These are phyloP conservation scores for Anorthoa munda DNA, from an alignment of 2,888 invertebrate species.

Conservation along the genomic window DNA sequence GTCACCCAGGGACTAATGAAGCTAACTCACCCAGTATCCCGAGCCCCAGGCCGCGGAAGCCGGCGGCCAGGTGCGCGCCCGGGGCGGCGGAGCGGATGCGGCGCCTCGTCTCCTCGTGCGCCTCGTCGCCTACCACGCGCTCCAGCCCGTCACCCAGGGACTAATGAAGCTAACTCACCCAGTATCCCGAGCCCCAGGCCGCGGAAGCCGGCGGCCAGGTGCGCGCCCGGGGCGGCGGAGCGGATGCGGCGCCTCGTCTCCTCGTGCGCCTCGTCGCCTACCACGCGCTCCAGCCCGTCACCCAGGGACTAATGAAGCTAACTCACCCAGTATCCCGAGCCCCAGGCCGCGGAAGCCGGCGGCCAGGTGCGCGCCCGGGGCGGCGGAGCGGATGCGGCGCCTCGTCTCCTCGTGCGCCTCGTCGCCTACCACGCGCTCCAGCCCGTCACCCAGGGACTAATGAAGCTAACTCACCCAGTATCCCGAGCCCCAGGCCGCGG, in stretches of 20 bases:
- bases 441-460: too few species aligned
- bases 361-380: constrained; percentile 94
- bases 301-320: too few species aligned
- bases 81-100: constrained; percentile 93
- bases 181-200: constrained; percentile 97
- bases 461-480: constrained; percentile 76
- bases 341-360: constrained; percentile 98
- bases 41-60: constrained; percentile 98
- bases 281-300: constrained; percentile 96
- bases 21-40: constrained; percentile 90
- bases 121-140: constrained; percentile 95
- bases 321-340: constrained; percentile 92
- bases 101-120: constrained; percentile 98
- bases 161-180: background rate
- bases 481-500: constrained; percentile 97
- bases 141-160: too few species aligned
- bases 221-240: constrained; percentile 92
- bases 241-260: constrained; percentile 97
- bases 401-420: too few species aligned
- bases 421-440: constrained; percentile 96
- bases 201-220: constrained; percentile 97
- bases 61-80: constrained; percentile 96
- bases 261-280: too few species aligned
- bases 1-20: too few species aligned
- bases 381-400: constrained; percentile 94